Conservation (phyloP, 2,888 invertebrate genomes). For the Apocheima hispidaria region DNA sequence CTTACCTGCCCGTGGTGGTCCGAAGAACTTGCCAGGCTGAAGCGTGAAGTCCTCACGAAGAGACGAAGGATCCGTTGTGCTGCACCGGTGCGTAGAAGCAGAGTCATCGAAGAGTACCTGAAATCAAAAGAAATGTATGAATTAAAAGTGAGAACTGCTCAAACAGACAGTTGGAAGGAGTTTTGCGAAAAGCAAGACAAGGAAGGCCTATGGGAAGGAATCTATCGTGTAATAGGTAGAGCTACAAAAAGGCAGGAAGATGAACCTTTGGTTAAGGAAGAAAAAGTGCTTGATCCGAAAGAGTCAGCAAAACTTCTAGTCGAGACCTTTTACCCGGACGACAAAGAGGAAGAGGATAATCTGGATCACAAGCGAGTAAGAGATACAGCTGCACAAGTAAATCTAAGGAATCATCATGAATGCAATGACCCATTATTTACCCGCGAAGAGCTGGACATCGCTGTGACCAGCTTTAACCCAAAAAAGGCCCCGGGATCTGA, state of each 20-base stretch:
- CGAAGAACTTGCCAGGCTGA: neutral
- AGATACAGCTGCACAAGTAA: too few relatives aligned
- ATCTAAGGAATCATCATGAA: neutral
- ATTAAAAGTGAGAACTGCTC: neutral
- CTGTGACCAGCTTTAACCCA: conserved; percentile 28
- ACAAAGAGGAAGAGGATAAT: too few relatives aligned
- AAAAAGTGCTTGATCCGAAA: too few relatives aligned
- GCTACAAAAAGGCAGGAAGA: too few relatives aligned
- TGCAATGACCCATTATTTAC: conserved; percentile 39
- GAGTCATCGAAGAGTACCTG: neutral
- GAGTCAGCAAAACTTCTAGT: too few relatives aligned
- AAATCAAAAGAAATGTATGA: neutral
- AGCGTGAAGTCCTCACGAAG: neutral
- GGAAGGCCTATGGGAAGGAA: neutral
- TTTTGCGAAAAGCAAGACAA: neutral
- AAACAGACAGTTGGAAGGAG: neutral
- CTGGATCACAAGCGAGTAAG: too few relatives aligned
- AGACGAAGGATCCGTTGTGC: neutral
- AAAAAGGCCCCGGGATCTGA: neutral
- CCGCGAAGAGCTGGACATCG: conserved; percentile 18
- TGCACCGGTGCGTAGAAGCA: neutral
- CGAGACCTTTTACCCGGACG: too few relatives aligned
- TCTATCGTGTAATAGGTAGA: neutral
- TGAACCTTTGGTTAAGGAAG: too few relatives aligned
- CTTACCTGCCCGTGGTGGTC: neutral